Evolutionary conservation across 1,140 invertebrate species (phyloP), one percentile per base, ranked within the genome.

Genomic region (Microvelia longipes): DNA sequence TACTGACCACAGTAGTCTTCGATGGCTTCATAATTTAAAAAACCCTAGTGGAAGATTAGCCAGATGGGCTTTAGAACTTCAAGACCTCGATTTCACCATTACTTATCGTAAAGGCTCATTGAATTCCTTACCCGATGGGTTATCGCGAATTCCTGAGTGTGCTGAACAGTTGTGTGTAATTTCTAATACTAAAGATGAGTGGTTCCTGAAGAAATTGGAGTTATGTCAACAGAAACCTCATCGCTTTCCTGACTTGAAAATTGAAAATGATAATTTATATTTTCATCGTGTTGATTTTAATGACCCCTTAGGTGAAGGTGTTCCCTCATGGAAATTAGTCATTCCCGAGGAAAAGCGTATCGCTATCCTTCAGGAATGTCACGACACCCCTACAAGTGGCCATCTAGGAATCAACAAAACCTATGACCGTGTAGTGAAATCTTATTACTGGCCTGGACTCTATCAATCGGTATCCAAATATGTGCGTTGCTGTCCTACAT

Each of bases 1-100:
- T 13, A 81, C 80, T 1, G 81, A 83, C 66, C 80, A 83, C 62
- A 72, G 76, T 5, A 69, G 77, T 0, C 69, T 82, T 1, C 74
- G 73, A 67, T 83, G 77, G 75, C 71, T 82, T 13, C 68, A 76
- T 26, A 68, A 74, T 2, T 70, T 79, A 0, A 79, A 79, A 68
- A 74, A 77, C 64, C 77, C 69, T 50, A 75, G 67, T 78, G 77
- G 78, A 25, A 71, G 27, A n/a, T 68, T 74, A 28, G 69, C 72
- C 0, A 35, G 74, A 27, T 75, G 72, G 71, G 1, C 27, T 69
- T 28, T 80, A 25, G 71, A 74, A 28, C 66, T 81, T 14, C 74
- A 76, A n/a, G 73, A 75, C 30, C 78, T 76, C 74, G 71, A 76
- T 70, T 80, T 79, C 30, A 73, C 79, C 0, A 76, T 82, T 1